A percentile compares a stretch with the other conserved stretches of the same genome.
Evolutionary conservation across 2,888 invertebrate species (phyloP).

Genomic region (Itoplectis maculator): DNA sequence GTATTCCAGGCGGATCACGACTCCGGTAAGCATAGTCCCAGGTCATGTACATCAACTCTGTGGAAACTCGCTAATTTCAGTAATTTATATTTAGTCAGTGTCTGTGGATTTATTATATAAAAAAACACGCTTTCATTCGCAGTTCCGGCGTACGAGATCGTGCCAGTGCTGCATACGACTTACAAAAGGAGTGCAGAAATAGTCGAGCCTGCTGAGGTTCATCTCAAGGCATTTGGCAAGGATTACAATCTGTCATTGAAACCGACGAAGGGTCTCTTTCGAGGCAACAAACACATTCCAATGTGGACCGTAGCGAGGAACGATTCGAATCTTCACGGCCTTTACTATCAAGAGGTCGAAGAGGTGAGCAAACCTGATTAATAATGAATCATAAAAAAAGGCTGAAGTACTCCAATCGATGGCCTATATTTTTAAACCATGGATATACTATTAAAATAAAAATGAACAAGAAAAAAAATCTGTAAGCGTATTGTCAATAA

Average conservation of each 20-base stretch:
- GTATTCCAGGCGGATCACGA: constrained; percentile 93
- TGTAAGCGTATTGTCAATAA: too few species aligned
- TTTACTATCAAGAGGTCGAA: constrained; percentile 91
- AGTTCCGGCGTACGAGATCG: constrained; percentile 94
- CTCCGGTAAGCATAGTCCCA: constrained; percentile 85
- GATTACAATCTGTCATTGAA: constrained; percentile 90
- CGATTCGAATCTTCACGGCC: constrained; percentile 91
- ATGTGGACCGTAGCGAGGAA: constrained; percentile 93
- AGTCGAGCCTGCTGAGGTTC: constrained; percentile 86
- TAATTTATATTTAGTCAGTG: too few species aligned
- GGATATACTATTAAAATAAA: too few species aligned
- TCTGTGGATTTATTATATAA: too few species aligned
- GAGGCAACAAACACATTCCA: constrained; percentile 89
- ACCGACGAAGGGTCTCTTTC: constrained; percentile 92
- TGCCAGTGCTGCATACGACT: constrained; percentile 89
- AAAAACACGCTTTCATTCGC: constrained; percentile 60
- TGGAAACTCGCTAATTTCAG: too few species aligned
- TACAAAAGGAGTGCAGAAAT: constrained; percentile 80
- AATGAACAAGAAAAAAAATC: too few species aligned
- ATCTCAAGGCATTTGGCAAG: constrained; percentile 93
- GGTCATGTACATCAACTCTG: too few species aligned
- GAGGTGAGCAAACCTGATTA: constrained; percentile 86
- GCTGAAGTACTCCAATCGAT: too few species aligned
- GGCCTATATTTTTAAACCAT: too few species aligned
- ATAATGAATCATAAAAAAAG: not conserved